Evolutionary conservation across 2,888 invertebrate species (phyloP).

Genomic region (Lutraria lutraria): DNA sequence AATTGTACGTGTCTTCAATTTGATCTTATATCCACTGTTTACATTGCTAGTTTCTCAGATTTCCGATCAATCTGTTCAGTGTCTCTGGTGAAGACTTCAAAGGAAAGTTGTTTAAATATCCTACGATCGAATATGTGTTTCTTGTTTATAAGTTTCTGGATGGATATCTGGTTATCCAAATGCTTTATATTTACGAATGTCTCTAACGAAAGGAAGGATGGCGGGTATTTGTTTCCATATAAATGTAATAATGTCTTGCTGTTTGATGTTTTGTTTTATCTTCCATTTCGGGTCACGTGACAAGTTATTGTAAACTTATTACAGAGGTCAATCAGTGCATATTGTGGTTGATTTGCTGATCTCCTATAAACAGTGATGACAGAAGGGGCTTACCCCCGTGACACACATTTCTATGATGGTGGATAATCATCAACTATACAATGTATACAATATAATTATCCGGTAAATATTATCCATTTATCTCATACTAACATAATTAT

Average conservation of each 20-base stretch:
- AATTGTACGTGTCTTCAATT: too few species aligned
- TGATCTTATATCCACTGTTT: too few species aligned
- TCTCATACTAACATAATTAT: too few species aligned
- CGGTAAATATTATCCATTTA: too few species aligned
- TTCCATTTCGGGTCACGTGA: not conserved
- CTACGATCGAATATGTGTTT: too few species aligned
- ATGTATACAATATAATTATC: too few species aligned
- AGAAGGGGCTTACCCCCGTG: not conserved
- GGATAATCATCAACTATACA: too few species aligned
- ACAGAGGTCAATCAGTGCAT: not conserved
- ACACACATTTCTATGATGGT: not conserved
- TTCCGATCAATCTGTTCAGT: too few species aligned
- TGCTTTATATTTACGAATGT: not conserved
- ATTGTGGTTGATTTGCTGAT: not conserved
- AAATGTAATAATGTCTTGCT: not conserved
- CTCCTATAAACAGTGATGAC: not conserved
- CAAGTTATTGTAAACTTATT: not conserved
- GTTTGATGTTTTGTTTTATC: slow-evolving; percentile 16
- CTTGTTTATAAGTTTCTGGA: not conserved
- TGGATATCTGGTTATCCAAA: not conserved
- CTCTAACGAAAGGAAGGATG: not conserved
- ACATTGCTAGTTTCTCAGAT: too few species aligned
- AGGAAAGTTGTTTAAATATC: too few species aligned
- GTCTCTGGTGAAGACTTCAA: too few species aligned
- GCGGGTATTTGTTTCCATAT: not conserved